Evolutionary conservation across 1,140 invertebrate genomes (phyloP).

Genomic region (Eurosta solidaginis): DNA sequence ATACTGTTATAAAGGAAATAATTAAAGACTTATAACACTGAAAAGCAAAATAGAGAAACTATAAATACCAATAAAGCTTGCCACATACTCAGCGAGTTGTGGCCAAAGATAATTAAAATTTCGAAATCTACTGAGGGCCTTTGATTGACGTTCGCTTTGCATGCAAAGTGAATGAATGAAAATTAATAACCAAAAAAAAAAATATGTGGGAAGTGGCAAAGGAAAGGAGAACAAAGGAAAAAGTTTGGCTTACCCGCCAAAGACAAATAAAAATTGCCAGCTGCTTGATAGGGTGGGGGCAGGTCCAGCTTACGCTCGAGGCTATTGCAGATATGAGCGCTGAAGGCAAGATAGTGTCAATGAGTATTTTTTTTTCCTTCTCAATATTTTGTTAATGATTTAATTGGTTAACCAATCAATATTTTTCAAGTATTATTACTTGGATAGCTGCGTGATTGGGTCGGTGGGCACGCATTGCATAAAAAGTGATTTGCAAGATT

Average conservation of each 20-base stretch:
- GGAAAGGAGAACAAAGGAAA: not conserved
- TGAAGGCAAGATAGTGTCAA: not conserved
- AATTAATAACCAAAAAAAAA: too few species aligned
- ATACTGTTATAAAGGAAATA: not conserved
- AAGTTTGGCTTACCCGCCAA: not conserved
- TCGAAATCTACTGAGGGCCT: not conserved
- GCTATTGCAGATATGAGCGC: not conserved
- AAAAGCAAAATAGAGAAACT: not conserved
- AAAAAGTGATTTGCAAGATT: not conserved
- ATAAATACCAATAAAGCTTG: not conserved
- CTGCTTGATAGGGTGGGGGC: not conserved
- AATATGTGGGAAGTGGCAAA: too few species aligned
- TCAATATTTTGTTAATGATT: not conserved
- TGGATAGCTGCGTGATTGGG: not conserved
- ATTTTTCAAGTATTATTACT: too few species aligned
- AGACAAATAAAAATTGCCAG: not conserved
- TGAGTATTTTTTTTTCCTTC: not conserved
- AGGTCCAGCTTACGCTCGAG: not conserved
- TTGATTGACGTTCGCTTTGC: not conserved
- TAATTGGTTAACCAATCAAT: too few species aligned
- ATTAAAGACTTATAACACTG: not conserved
- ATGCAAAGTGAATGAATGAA: not conserved
- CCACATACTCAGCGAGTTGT: not conserved
- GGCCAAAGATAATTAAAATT: not conserved
- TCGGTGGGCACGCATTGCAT: not conserved